Conservation (phyloP, 2,113 vertebrate genomes). For the Sinocyclocheilus rhinocerous region DNA sequence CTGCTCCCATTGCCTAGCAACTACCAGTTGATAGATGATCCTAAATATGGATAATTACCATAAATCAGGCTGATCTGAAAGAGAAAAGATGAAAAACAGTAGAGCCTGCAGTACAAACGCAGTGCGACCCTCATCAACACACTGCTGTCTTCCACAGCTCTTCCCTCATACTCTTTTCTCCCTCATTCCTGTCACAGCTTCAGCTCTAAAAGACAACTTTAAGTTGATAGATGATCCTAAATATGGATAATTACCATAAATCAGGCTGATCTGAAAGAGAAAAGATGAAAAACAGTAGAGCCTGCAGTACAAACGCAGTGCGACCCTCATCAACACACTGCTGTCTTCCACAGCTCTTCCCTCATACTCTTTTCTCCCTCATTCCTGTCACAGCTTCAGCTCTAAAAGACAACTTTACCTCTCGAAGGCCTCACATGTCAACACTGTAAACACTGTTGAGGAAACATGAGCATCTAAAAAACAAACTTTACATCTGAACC, state of each 20-base stretch:
- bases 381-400: not conserved
- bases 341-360: not conserved
- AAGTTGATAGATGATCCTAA: constrained; percentile 84
- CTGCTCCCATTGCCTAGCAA: constrained; percentile 83
- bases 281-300: constrained; percentile 64
- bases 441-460: not conserved
- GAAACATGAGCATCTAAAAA: not conserved
- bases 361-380: not conserved
- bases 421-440: not conserved
- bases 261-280: constrained; percentile 77
- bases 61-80: constrained; percentile 79
- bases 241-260: constrained; percentile 86
- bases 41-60: constrained; percentile 85
- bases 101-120: constrained; percentile 45
- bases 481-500: not conserved
- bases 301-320: constrained; percentile 43
- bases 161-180: not conserved
- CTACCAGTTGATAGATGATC: constrained; percentile 84
- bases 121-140: constrained; percentile 48
- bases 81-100: constrained; percentile 69
- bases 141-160: not conserved
- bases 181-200: no score
- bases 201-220: no score
- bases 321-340: constrained; percentile 45
- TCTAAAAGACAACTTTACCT: not conserved